Evolutionary conservation across 2,797 vertebrate species (phyloP).

Genomic region (Acipenser transmontanus): DNA sequence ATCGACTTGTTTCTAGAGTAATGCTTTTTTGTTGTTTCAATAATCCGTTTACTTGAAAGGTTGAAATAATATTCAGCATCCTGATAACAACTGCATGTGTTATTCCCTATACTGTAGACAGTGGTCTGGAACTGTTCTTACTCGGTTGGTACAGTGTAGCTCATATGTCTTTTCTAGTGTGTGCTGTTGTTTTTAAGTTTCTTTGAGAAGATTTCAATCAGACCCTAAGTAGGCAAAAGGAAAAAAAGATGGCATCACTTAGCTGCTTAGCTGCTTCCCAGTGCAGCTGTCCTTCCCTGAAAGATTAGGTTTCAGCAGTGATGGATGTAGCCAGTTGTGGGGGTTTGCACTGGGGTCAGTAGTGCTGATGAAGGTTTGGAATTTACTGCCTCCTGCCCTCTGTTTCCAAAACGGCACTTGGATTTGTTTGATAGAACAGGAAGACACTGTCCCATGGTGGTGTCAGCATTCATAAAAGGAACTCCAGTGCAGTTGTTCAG

Average conservation of each 20-base stretch:
- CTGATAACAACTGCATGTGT: slow-evolving; percentile 50
- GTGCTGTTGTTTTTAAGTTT: neutral
- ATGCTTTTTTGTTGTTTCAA: slow-evolving; percentile 40
- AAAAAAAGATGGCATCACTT: slow-evolving; percentile 33
- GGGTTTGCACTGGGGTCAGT: slow-evolving; percentile 72
- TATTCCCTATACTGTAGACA: slow-evolving; percentile 49
- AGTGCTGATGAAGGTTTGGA: slow-evolving; percentile 63
- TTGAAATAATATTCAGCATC: slow-evolving; percentile 43
- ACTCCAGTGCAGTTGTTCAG: too few species aligned
- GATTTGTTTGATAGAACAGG: slow-evolving; percentile 17
- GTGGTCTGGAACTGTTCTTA: slow-evolving; percentile 31
- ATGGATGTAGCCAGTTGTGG: slow-evolving; percentile 83
- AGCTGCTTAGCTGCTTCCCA: slow-evolving; percentile 44
- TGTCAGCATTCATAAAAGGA: neutral
- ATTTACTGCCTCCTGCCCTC: slow-evolving; percentile 67
- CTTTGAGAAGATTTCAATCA: neutral
- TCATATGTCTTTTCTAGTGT: neutral
- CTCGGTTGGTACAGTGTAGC: neutral
- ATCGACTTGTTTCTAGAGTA: slow-evolving; percentile 49
- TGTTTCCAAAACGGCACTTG: slow-evolving; percentile 19
- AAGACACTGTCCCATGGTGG: neutral
- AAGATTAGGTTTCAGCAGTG: slow-evolving; percentile 79
- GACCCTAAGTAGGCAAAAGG: slow-evolving; percentile 9
- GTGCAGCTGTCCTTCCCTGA: slow-evolving; percentile 77
- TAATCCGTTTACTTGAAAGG: slow-evolving; percentile 51